Evolutionary conservation across 2,797 vertebrate species (phyloP).

Genomic region (Mormyrus proboscirostris): DNA sequence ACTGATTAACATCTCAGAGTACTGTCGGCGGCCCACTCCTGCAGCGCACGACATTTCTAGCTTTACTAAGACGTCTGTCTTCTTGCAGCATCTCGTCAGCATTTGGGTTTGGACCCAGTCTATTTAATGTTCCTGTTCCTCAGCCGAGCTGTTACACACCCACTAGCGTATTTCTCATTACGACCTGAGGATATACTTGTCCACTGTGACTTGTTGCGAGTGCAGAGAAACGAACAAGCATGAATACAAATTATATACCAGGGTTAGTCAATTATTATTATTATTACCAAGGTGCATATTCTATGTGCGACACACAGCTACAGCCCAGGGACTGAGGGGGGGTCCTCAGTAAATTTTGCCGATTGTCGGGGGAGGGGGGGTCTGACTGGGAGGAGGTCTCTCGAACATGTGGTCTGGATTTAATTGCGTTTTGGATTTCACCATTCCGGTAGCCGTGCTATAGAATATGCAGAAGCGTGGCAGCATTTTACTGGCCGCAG

Average conservation of each 20-base stretch:
- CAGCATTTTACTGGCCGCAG: background rate
- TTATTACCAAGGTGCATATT: background rate
- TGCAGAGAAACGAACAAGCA: background rate
- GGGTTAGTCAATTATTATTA: background rate
- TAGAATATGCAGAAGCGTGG: background rate
- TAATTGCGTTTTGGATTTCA: background rate
- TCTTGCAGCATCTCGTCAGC: background rate
- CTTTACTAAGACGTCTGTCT: background rate
- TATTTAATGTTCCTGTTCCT: background rate
- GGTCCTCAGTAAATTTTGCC: background rate
- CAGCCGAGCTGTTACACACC: background rate
- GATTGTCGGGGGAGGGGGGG: background rate
- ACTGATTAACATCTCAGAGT: background rate
- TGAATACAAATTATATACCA: background rate
- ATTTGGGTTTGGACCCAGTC: background rate
- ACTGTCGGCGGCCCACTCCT: background rate
- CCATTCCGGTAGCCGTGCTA: background rate
- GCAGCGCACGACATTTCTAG: background rate
- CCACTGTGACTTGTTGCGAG: background rate
- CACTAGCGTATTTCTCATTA: background rate
- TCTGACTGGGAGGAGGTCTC: background rate
- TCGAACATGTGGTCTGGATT: background rate
- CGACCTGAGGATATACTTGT: background rate
- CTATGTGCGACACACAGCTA: background rate
- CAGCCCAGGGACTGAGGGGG: background rate